Evolutionary conservation across 2,113 vertebrate species (phyloP).

Genomic region (Sinosuthora webbiana): DNA sequence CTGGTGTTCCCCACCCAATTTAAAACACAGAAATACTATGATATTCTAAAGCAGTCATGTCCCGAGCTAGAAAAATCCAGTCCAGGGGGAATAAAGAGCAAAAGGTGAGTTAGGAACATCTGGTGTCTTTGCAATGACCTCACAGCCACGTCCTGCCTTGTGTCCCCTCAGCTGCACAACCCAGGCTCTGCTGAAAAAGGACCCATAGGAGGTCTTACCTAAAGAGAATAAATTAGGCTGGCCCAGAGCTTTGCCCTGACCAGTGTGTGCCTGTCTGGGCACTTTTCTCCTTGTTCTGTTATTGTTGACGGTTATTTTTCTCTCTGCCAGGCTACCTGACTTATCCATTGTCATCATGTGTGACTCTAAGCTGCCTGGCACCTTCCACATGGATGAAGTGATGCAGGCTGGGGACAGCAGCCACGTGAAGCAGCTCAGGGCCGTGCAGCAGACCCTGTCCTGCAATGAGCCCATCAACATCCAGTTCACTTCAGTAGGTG

Average conservation of each 20-base stretch:
- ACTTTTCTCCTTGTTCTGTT: background rate
- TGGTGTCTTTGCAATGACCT: background rate
- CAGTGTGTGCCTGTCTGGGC: fast-evolving
- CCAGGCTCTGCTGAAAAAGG: background rate
- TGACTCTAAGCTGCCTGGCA: constrained; percentile 81
- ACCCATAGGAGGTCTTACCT: background rate
- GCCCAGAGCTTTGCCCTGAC: background rate
- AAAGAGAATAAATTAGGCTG: background rate
- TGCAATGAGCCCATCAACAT: constrained; percentile 90
- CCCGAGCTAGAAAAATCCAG: constrained; percentile 82
- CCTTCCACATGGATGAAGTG: constrained; percentile 83
- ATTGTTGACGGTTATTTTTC: background rate
- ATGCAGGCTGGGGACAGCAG: constrained; percentile 79
- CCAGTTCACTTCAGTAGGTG: constrained; percentile 92
- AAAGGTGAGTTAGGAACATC: constrained; percentile 74
- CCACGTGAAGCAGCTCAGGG: constrained; percentile 72
- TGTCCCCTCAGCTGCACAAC: background rate
- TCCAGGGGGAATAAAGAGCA: constrained; percentile 83
- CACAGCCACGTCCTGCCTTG: background rate
- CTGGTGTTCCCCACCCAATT: constrained; percentile 86
- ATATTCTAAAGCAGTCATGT: constrained; percentile 86
- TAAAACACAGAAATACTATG: constrained; percentile 86
- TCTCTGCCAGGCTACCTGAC: constrained; percentile 82
- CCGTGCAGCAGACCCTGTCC: constrained; percentile 76
- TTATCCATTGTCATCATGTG: constrained; percentile 80